Percentiles rank a stretch among this genome's conserved stretches.
These are phyloP conservation scores for Atta colombica DNA, from an alignment of 1,140 invertebrate genomes.

Conservation along the genomic window DNA sequence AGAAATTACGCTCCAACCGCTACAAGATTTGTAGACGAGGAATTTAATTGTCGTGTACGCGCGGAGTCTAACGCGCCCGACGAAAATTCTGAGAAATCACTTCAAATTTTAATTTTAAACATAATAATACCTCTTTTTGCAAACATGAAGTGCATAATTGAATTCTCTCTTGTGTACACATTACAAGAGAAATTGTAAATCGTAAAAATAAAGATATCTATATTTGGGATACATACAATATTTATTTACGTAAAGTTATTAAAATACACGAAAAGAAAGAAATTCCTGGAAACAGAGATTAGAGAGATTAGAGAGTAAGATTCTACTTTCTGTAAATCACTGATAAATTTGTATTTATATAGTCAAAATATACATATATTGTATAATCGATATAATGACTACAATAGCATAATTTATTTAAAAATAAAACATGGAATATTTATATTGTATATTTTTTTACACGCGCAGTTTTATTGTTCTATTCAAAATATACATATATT, in stretches of 20 bases:
- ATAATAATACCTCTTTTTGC: too few relatives aligned
- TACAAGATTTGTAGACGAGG: background rate
- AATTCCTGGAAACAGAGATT: background rate
- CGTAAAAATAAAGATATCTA: slow-evolving; percentile 14
- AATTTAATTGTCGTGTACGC: slow-evolving; percentile 34
- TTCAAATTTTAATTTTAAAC: background rate
- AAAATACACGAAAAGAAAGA: background rate
- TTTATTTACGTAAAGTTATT: background rate
- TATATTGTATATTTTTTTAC: background rate
- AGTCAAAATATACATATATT: background rate
- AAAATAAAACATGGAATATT: background rate
- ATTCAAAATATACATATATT: background rate
- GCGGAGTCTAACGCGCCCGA: background rate
- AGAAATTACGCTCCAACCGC: background rate
- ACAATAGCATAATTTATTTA: slow-evolving; percentile 2
- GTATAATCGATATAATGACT: background rate
- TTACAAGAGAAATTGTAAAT: background rate
- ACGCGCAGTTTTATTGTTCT: background rate
- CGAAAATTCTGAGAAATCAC: background rate
- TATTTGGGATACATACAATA: background rate
- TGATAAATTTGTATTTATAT: background rate
- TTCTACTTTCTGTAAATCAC: background rate
- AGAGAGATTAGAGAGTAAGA: background rate
- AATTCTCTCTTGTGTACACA: background rate
- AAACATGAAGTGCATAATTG: background rate